Base-by-base conservation (phyloP, 2,888 invertebrate species). In the Campaea margaritaria region DNA sequence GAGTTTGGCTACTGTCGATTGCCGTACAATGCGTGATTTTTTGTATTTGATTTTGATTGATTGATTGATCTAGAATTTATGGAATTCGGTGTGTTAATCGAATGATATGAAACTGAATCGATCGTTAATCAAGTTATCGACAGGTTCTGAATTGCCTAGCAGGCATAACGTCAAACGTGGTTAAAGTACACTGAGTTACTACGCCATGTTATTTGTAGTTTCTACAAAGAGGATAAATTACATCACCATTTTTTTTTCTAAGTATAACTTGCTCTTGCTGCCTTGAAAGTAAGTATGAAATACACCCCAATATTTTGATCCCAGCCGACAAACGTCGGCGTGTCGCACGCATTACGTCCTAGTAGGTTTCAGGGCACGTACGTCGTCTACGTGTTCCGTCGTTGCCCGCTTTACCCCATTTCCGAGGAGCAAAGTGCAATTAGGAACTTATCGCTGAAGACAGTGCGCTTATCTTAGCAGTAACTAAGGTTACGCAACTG, bases 351-450 rank as follows among this genome's bases (percentile, higher is more conserved):
- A 74, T 79, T 79, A 81, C 76, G 74, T 73, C 74, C 70, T 75
- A 78, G 80, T 79, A 75, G 76, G 76, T 86, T 86, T 85, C 84
- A 78, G 73, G 73, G 79, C 87, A 88, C 87, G 87, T 88, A 80
- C 81, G 66, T 64, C 54, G 54, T 58, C 51, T 77, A 85, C 84
- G 85, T 85, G 85, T 81, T 72, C 77, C 76, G 67, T 75, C 76
- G 75, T 75, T 77, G 80, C 77, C 76, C 78, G 81, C 78, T 78
- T 79, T 79, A 79, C 77, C 79, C 84, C 79, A 85, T 86, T 86
- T 84, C 86, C 82, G 78, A 72, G 68, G 72, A 83, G 79, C 79
- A 80, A 81, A 86, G 87, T 85, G 83, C 86, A 88, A 87, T 88
- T 87, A 88, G 82, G 82, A 85, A 88, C 83, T 87, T 86, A 86